Conservation (phyloP, 2,888 invertebrate genomes). For the Abrostola tripartita region DNA sequence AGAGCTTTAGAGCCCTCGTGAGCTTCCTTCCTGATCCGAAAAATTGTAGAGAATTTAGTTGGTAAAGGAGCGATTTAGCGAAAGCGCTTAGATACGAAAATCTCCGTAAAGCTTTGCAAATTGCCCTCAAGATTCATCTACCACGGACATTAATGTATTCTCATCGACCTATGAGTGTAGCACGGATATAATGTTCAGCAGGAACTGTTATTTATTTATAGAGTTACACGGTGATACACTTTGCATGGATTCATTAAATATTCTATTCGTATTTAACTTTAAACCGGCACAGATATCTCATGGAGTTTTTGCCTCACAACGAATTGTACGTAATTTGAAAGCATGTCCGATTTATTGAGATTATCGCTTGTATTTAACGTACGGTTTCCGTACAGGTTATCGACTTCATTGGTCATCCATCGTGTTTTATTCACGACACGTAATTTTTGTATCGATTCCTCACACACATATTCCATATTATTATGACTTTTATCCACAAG, state of each 20-base stretch:
- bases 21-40: slow-evolving; percentile 71
- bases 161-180: slow-evolving; percentile 45
- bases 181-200: slow-evolving; percentile 31
- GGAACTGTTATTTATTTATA: slow-evolving; percentile 50
- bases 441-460: slow-evolving; percentile 64
- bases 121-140: slow-evolving; percentile 63
- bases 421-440: slow-evolving; percentile 66
- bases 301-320: slow-evolving; percentile 54
- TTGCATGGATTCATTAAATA: slow-evolving; percentile 67
- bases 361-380: slow-evolving; percentile 67
- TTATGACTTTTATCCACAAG: slow-evolving; percentile 65
- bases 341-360: slow-evolving; percentile 65
- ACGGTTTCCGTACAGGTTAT: slow-evolving; percentile 57
- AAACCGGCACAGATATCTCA: slow-evolving; percentile 57
- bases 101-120: slow-evolving; percentile 78
- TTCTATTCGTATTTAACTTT: slow-evolving; percentile 61
- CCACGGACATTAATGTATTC: slow-evolving; percentile 47
- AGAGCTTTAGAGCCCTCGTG: slow-evolving; percentile 78
- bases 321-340: slow-evolving; percentile 56
- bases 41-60: slow-evolving; percentile 72
- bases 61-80: slow-evolving; percentile 71
- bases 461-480: slow-evolving; percentile 57
- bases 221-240: slow-evolving; percentile 52
- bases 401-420: slow-evolving; percentile 70
- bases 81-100: slow-evolving; percentile 70